Conservation (phyloP, 2,888 invertebrate species). For the Chelonus formosanus region DNA sequence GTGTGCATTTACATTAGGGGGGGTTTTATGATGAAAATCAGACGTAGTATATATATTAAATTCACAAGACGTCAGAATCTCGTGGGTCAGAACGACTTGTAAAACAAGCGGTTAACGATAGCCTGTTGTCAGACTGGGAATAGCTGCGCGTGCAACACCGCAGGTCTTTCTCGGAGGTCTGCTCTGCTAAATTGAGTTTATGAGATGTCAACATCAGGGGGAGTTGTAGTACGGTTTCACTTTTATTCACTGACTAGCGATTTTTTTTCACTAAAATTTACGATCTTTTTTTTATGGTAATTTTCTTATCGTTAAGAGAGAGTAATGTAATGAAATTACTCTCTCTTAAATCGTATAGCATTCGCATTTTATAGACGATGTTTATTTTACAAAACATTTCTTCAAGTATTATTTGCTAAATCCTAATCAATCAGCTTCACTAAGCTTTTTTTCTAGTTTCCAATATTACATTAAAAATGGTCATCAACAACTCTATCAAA, state of each 20-base stretch:
- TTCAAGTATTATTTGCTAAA: no score
- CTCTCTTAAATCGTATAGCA: no score
- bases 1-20: neutral
- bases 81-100: slow-evolving; percentile 61
- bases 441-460: no score
- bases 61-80: slow-evolving; percentile 45
- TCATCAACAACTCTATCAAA: no score
- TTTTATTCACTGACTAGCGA: slow-evolving; percentile 34
- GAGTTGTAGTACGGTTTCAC: slow-evolving; percentile 28
- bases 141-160: slow-evolving; percentile 46
- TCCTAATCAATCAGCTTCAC: no score
- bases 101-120: slow-evolving; percentile 64
- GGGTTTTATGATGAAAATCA: slow-evolving; percentile 20
- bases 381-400: no score
- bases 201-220: slow-evolving; percentile 51
- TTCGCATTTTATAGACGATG: no score
- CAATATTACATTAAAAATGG: no score
- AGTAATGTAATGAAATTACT: no score
- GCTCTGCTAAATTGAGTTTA: slow-evolving; percentile 61
- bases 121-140: slow-evolving; percentile 41
- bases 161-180: slow-evolving; percentile 40
- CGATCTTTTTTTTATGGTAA: neutral
- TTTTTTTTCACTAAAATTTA: slow-evolving; percentile 21
- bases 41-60: slow-evolving; percentile 27
- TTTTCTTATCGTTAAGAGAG: neutral